These are phyloP conservation scores for Aspidoscelis tigris DNA, from an alignment of 2,113 vertebrate species.

Conservation along the genomic window DNA sequence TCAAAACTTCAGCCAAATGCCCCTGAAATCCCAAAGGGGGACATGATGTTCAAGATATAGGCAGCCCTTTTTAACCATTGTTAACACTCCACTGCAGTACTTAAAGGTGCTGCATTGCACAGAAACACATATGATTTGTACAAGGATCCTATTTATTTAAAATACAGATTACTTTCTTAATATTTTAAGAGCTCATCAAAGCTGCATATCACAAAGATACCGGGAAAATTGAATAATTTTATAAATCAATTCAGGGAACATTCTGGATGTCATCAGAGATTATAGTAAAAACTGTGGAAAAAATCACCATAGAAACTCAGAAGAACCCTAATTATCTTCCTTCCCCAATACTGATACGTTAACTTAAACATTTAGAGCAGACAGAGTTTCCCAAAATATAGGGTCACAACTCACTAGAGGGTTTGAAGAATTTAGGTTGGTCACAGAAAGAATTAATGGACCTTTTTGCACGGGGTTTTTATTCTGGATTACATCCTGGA, in stretches of 20 bases:
- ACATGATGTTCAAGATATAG: not conserved
- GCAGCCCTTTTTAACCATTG: not conserved
- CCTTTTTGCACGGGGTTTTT: too few relatives aligned
- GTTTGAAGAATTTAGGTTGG: too few relatives aligned
- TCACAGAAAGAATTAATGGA: too few relatives aligned
- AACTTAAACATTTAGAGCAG: not conserved
- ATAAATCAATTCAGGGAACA: not conserved
- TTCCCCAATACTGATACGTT: not conserved
- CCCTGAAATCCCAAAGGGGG: not conserved
- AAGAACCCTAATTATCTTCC: not conserved
- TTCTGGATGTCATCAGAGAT: not conserved
- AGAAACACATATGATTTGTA: not conserved
- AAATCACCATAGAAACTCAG: conserved; percentile 19
- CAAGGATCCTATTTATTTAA: not conserved
- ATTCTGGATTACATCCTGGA: too few relatives aligned
- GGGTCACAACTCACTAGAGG: too few relatives aligned
- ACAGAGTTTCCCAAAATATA: too few relatives aligned
- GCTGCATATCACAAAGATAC: not conserved
- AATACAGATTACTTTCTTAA: not conserved
- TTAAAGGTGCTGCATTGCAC: not conserved
- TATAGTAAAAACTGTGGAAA: not conserved
- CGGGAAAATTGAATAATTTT: not conserved
- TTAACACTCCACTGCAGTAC: not conserved
- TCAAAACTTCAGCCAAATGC: not conserved
- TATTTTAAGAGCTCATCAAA: not conserved